Evolutionary conservation across 1,140 invertebrate species (phyloP), one percentile per base, ranked within the genome.

Genomic region (Musca domestica): DNA sequence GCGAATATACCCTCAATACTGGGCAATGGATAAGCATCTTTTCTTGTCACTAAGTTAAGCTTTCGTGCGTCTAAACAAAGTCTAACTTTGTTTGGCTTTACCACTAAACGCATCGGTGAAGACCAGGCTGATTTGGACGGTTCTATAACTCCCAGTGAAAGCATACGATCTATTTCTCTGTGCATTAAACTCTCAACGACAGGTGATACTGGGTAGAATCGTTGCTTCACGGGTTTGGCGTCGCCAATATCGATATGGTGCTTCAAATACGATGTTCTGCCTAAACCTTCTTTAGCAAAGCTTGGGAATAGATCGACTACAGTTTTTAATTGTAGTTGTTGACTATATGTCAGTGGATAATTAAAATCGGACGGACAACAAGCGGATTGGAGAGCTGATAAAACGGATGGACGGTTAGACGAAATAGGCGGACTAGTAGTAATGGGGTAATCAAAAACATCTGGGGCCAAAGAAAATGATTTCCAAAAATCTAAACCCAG

Each of bases 1-100:
- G 66, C 52, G 5, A 74, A 64, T 15, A 76, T 72, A n/a, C n/a
- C n/a, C n/a, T n/a, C n/a, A n/a, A n/a, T n/a, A n/a, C n/a, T n/a
- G n/a, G n/a, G n/a, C n/a, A n/a, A n/a, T n/a, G n/a, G n/a, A n/a
- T n/a, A n/a, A n/a, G n/a, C n/a, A n/a, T n/a, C n/a, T n/a, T n/a
- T 67, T 61, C 47, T 20, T n/a, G 64, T 70, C 2, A 56, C 72
- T 0, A 47, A 46, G 69, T 81, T 79, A 1, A 79, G 12, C 19
- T 73, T 73, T 6, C 80, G 52, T 54, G 66, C 76, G 68, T 80
- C 75, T 1, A n/a, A n/a, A n/a, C n/a, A n/a, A n/a, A n/a, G n/a
- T n/a, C n/a, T n/a, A n/a, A n/a, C n/a, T n/a, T n/a, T n/a, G n/a
- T n/a, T n/a, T n/a, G n/a, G n/a, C n/a, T n/a, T n/a, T n/a, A n/a